Evolutionary conservation across 2,888 invertebrate genomes (phyloP).

Genomic region (Lutraria lutraria): DNA sequence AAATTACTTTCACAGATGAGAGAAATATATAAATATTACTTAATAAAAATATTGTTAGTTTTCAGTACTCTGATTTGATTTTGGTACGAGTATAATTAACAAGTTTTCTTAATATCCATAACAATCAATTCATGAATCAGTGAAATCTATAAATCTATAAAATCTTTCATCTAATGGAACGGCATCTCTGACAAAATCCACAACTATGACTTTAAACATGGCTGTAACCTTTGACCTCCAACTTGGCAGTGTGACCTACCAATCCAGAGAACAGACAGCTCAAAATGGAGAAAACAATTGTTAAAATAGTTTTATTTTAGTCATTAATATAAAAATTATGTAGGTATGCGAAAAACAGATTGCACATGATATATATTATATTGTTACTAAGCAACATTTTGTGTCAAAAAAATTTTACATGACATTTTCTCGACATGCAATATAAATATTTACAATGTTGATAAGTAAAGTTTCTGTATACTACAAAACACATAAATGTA

Average conservation of each 20-base stretch:
- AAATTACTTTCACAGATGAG: no score
- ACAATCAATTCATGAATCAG: no score
- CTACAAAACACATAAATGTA: background rate
- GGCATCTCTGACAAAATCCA: background rate
- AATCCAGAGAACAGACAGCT: background rate
- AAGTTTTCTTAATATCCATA: no score
- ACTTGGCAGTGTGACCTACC: no score
- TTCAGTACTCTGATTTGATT: no score
- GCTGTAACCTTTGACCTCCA: no score
- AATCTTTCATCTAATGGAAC: no score
- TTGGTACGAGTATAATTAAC: no score
- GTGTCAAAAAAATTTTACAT: background rate
- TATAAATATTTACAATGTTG: background rate
- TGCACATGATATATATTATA: slow-evolving; percentile 26
- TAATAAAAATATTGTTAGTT: no score
- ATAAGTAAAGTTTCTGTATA: background rate
- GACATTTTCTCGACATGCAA: background rate
- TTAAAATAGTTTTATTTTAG: slow-evolving; percentile 46
- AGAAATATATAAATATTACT: no score
- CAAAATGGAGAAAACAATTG: background rate
- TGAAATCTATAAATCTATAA: no score
- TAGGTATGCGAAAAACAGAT: slow-evolving; percentile 32
- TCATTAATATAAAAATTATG: slow-evolving; percentile 27
- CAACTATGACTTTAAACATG: no score
- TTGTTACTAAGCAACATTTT: slow-evolving; percentile 4